Conservation (phyloP, 2,113 vertebrate species). For the Gymnobelideus leadbeateri region DNA sequence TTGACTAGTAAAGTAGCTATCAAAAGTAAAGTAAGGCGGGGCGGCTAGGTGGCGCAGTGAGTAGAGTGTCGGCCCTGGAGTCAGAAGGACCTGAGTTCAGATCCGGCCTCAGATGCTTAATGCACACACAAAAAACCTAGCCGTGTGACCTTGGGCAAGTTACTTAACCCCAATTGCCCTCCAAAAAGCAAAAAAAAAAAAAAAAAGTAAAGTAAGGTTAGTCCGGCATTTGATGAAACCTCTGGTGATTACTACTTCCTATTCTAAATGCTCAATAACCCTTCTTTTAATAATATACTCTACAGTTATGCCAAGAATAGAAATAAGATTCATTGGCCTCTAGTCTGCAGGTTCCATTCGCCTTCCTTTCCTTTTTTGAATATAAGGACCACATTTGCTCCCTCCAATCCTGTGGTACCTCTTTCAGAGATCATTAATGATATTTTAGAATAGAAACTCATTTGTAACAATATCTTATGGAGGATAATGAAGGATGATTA, state of each 20-base stretch:
- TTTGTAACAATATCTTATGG: neutral
- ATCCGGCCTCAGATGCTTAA: no score
- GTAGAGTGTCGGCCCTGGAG: no score
- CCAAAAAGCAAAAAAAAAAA: no score
- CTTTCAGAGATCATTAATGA: neutral
- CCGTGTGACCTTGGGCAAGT: no score
- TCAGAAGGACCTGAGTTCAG: no score
- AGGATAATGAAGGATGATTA: neutral
- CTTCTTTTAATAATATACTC: neutral
- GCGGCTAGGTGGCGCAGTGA: no score
- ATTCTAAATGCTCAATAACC: neutral
- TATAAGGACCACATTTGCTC: neutral
- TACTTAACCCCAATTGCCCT: no score
- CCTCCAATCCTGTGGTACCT: neutral
- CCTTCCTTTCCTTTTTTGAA: neutral
- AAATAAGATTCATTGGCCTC: neutral
- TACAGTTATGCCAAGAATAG: neutral
- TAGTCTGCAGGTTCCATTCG: neutral
- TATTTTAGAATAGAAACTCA: neutral
- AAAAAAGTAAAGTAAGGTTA: neutral
- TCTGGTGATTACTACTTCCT: neutral
- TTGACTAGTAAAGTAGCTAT: neutral
- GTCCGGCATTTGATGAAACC: neutral
- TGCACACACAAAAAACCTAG: no score
- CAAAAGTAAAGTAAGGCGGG: neutral